Percentiles rank a stretch among this genome's conserved stretches.
These are phyloP conservation scores for Danaus chrysippus DNA, from an alignment of 2,888 invertebrate species.

Conservation along the genomic window DNA sequence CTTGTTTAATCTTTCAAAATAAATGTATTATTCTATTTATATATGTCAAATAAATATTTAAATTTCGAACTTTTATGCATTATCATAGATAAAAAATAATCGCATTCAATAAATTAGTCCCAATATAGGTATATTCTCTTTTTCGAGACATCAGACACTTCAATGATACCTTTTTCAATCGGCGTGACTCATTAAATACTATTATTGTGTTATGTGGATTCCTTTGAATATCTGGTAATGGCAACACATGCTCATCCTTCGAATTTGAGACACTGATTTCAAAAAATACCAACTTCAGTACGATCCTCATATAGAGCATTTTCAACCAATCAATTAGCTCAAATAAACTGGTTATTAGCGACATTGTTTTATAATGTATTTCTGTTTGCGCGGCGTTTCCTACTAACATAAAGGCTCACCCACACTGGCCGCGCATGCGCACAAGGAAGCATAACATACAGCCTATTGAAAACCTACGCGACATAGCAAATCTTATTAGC, in stretches of 20 bases:
- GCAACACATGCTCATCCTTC: slow-evolving; percentile 9
- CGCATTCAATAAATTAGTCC: neutral
- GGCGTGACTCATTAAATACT: neutral
- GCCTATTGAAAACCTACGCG: slow-evolving; percentile 33
- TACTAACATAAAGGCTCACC: slow-evolving; percentile 25
- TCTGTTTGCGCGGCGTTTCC: slow-evolving; percentile 16
- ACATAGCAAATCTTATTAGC: slow-evolving; percentile 31
- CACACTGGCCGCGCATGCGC: slow-evolving; percentile 29
- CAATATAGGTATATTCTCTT: neutral
- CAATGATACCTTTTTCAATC: slow-evolving; percentile 1
- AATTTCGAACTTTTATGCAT: neutral
- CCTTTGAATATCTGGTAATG: slow-evolving; percentile 14
- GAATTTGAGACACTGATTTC: slow-evolving; percentile 11
- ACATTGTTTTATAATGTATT: slow-evolving; percentile 18
- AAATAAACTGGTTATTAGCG: slow-evolving; percentile 13
- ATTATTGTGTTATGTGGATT: neutral
- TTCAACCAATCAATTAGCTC: slow-evolving; percentile 21
- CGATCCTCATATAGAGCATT: slow-evolving; percentile 14
- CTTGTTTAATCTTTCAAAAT: slow-evolving; percentile 27
- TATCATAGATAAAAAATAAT: neutral
- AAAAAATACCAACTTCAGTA: slow-evolving; percentile 16
- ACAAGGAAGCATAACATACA: slow-evolving; percentile 30
- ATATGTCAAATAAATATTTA: slow-evolving; percentile 14
- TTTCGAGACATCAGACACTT: neutral
- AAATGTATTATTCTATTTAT: slow-evolving; percentile 27